phyloP scores from a whole-genome alignment of 2,113 vertebrate species.

The Apus apus region DNA sequence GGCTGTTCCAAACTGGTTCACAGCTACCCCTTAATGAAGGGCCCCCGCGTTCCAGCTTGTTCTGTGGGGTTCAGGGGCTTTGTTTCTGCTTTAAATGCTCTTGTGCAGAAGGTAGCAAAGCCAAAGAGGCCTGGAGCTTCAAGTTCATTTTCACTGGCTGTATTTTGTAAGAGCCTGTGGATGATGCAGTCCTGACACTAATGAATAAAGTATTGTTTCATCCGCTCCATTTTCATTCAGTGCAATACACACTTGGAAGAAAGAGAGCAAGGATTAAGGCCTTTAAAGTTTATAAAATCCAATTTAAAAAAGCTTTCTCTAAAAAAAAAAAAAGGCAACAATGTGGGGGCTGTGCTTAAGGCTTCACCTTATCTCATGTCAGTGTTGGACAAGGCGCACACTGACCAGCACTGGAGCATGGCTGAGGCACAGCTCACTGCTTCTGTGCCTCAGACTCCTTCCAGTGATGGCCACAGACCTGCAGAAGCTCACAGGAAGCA shows the following conservation, averaged over 20 bases:
- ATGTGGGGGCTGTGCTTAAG: neutral
- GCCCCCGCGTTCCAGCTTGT: rapidly evolving
- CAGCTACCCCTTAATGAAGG: neutral
- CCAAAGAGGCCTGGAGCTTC: neutral
- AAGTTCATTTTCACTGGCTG: neutral
- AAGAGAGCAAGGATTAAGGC: neutral
- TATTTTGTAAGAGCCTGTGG: constrained; percentile 6
- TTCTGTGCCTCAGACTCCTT: neutral
- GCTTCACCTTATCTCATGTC: neutral
- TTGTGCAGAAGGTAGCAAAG: neutral
- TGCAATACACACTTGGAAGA: neutral
- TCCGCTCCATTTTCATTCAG: neutral
- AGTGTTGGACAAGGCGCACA: neutral
- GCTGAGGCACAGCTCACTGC: neutral
- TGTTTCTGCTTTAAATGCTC: neutral
- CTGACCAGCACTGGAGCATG: rapidly evolving
- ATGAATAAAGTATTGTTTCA: constrained; percentile 43
- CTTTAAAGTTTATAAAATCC: neutral
- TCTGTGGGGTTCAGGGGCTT: neutral
- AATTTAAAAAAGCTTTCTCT: neutral
- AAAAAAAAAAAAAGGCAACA: neutral
- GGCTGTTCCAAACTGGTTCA: neutral
- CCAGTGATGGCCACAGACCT: neutral
- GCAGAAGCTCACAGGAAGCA: neutral
- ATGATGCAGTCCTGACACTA: constrained; percentile 30